These are phyloP conservation scores for Drosophila helvetica DNA, from an alignment of 2,888 invertebrate species.

Conservation along the genomic window DNA sequence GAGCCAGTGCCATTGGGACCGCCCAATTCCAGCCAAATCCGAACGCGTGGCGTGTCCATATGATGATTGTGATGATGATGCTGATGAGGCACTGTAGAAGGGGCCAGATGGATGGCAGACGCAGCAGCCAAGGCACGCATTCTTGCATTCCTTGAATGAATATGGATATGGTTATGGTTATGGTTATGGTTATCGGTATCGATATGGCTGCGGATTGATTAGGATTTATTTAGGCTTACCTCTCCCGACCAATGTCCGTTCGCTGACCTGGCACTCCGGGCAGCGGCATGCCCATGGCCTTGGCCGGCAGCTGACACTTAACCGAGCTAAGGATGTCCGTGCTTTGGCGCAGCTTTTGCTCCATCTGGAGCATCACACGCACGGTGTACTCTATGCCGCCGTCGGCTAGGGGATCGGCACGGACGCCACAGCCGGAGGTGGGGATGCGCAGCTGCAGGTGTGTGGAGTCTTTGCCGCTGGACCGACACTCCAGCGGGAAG, in stretches of 20 bases:
- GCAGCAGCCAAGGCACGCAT: conserved; percentile 65
- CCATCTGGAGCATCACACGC: conserved; percentile 90
- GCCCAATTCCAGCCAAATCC: conserved; percentile 90
- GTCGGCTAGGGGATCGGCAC: conserved; percentile 85
- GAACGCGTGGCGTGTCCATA: conserved; percentile 85
- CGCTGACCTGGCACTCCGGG: conserved; percentile 10
- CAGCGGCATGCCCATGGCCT: conserved; percentile 81
- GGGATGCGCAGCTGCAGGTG: conserved; percentile 80
- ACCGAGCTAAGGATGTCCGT: conserved; percentile 88
- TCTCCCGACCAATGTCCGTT: conserved; percentile 47
- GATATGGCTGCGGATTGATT: no score
- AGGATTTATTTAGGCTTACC: conserved; percentile 34
- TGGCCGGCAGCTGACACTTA: conserved; percentile 85
- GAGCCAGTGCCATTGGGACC: conserved; percentile 85
- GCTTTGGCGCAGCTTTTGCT: conserved; percentile 89
- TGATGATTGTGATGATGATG: conserved; percentile 44
- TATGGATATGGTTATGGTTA: not conserved
- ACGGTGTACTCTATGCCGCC: conserved; percentile 87
- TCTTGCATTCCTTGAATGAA: conserved; percentile 53
- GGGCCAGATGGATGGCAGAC: conserved; percentile 3
- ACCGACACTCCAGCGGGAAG: conserved; percentile 89
- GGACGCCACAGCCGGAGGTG: conserved; percentile 87
- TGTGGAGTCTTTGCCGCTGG: conserved; percentile 85
- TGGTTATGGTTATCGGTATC: not conserved
- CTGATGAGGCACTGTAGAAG: conserved; percentile 3